A percentile compares a stretch with the other conserved stretches of the same genome.
These are phyloP conservation scores for Apamea crenata DNA, from an alignment of 2,888 invertebrate species.

Conservation along the genomic window DNA sequence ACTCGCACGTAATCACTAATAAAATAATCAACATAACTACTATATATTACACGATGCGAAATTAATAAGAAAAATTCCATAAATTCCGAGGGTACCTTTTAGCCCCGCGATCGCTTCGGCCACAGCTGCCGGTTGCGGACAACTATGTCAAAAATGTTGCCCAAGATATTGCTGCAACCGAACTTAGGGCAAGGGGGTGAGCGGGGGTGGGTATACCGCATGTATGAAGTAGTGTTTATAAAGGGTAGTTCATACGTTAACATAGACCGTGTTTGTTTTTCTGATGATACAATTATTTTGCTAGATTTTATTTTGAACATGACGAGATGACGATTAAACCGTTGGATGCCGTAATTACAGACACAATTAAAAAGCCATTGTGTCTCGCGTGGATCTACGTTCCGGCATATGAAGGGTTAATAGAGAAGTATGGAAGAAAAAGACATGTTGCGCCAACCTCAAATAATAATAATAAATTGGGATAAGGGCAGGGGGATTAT, in stretches of 20 bases:
- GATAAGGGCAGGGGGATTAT: too few relatives aligned
- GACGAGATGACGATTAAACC: too few relatives aligned
- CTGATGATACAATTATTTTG: too few relatives aligned
- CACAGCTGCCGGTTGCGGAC: conserved; percentile 44
- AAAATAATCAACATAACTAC: conserved; percentile 36
- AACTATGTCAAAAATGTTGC: conserved; percentile 73
- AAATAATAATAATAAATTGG: too few relatives aligned
- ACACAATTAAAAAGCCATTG: too few relatives aligned
- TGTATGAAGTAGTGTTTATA: conserved; percentile 55
- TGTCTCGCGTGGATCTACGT: too few relatives aligned
- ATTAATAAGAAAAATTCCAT: conserved; percentile 64
- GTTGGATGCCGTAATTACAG: too few relatives aligned
- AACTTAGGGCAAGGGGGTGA: conserved; percentile 39
- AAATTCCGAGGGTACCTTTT: conserved; percentile 36
- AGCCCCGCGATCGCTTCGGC: conserved; percentile 21
- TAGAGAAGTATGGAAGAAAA: too few relatives aligned
- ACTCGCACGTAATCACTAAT: background rate
- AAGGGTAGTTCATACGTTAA: conserved; percentile 1
- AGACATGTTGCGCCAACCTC: too few relatives aligned
- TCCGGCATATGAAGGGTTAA: too few relatives aligned
- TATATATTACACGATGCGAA: conserved; percentile 38
- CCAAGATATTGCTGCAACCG: conserved; percentile 62
- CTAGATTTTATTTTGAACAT: too few relatives aligned
- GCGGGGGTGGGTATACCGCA: conserved; percentile 14
- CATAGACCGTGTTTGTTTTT: background rate